phyloP scores from a whole-genome alignment of 2,797 vertebrate species.

The Allobates femoralis region DNA sequence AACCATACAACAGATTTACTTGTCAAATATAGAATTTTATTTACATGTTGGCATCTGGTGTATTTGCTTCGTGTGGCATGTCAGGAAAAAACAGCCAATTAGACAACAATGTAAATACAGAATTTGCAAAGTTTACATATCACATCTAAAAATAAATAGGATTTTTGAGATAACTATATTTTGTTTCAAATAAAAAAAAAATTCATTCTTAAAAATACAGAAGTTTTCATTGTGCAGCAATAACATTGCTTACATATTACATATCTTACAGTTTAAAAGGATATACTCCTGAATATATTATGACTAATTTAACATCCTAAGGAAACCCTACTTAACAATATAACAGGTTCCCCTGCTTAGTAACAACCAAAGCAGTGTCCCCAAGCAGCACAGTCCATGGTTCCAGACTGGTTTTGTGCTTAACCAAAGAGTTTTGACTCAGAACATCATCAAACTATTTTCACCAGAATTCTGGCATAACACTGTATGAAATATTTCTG shows the following conservation, averaged over 20 bases:
- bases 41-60: neutral
- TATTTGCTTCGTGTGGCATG: neutral
- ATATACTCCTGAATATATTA: neutral
- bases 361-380: no score
- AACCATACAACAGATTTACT: neutral
- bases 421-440: no score
- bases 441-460: no score
- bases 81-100: neutral
- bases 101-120: neutral
- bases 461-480: no score
- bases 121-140: neutral
- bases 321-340: no score
- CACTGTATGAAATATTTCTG: no score
- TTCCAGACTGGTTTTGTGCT: no score
- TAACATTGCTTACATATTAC: neutral
- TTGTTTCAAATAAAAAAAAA: neutral
- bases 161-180: neutral
- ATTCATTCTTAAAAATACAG: neutral
- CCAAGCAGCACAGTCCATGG: no score
- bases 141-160: constrained; percentile 6
- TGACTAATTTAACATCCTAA: neutral
- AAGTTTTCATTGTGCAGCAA: neutral
- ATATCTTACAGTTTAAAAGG: neutral
- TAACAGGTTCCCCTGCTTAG: no score
- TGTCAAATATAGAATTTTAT: constrained; percentile 3